Base-by-base conservation (phyloP, 1,140 invertebrate species). In the Aphaenogaster rudis region DNA sequence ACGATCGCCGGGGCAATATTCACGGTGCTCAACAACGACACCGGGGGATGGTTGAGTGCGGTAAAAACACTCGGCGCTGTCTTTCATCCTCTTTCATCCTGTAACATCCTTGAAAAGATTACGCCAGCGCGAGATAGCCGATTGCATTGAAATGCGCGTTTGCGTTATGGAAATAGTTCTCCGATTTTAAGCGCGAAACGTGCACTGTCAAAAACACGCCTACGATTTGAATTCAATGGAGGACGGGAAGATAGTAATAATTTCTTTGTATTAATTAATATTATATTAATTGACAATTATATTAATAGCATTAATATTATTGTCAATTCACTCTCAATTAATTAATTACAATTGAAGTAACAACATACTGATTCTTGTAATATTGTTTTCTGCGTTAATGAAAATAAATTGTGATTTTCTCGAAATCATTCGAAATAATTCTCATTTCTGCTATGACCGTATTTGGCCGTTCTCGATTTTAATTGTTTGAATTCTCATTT, bases 91-190 rank as follows among this genome's bases (percentile, higher is more conserved):
- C 45, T 52, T 80, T 48, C 48, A 66, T 66, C n/a, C 17, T 79
- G 21, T 66, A 79, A 79, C 77, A 39, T 66, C 45, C 63, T 80
- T n/a, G 36, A 42, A 80, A 42, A 67, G 78, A 80, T 78, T 80
- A 52, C n/a, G n/a, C 45, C 33, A 33, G 4, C 33, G 8, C 33
- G 15, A 50, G 33, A 52, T 21, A 11, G 28, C n/a, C 17, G 17
- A 13, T 69, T 69, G 45, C 36, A 9, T 79, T 63, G 11, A 50
- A 33, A 79, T 67, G 61, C 8, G 33, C 63, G n/a, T 67, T 80
- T 39, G 11, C 36, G 11, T 54, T 39, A 33, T 21, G 63, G 13
- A 67, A 39, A 39, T 39, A 7, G 5, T 9, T 67, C 21, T 39
- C 9, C n/a, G 8, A 67, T 80, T 80, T 66, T 48, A 48, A 67